Conservation (phyloP, 2,113 vertebrate species). For the Typhlomys cinereus region DNA sequence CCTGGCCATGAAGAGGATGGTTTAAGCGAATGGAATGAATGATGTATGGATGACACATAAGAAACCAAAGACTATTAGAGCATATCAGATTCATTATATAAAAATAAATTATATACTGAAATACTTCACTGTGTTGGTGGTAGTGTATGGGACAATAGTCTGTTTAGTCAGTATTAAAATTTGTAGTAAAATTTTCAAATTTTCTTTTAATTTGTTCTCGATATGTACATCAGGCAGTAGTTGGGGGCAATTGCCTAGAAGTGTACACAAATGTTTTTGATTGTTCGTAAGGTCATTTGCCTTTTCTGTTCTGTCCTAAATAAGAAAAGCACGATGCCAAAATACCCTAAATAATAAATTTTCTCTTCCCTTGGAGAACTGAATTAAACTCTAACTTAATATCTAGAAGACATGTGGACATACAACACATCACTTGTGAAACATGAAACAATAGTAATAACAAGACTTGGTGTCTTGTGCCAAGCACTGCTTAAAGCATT, state of each 20-base stretch:
- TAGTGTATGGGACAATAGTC: not conserved
- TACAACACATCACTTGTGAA: not conserved
- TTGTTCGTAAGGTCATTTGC: not conserved
- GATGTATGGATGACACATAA: slow-evolving; percentile 51
- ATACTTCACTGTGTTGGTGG: slow-evolving; percentile 52
- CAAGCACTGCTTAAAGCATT: not conserved
- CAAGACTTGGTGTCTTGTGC: not conserved
- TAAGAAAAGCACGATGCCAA: slow-evolving; percentile 14
- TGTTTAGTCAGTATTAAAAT: not conserved
- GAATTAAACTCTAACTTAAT: not conserved
- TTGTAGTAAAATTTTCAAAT: not conserved
- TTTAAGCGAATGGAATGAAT: slow-evolving; percentile 71
- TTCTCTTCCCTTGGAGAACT: not conserved
- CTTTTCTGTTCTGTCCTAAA: slow-evolving; percentile 9
- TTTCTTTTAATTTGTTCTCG: slow-evolving; percentile 34
- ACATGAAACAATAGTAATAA: not conserved
- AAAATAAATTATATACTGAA: slow-evolving; percentile 75
- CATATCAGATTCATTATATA: slow-evolving; percentile 56
- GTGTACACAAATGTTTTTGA: not conserved
- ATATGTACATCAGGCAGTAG: not conserved
- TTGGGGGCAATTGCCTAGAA: slow-evolving; percentile 6
- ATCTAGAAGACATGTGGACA: not conserved
- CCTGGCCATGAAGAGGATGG: slow-evolving; percentile 17
- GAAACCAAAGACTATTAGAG: slow-evolving; percentile 40
- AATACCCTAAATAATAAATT: not conserved